Evolutionary conservation across 2,888 invertebrate species (phyloP), one percentile per base, ranked within the genome.

Genomic region (Drosophila nr. perissopoda): DNA sequence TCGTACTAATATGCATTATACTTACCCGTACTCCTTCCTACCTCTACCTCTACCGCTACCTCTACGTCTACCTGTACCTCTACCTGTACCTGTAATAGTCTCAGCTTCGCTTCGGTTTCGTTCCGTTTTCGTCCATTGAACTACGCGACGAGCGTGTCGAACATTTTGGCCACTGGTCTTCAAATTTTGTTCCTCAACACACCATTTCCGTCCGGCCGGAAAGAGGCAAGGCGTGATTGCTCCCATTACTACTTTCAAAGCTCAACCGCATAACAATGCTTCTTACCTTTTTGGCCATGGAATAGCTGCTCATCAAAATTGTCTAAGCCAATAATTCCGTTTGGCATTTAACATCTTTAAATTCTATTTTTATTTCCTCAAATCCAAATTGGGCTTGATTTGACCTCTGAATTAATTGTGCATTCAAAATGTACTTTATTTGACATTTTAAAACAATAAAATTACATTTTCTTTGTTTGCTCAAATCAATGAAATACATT

Each of bases 151-250:
- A 79, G 79, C 79, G 79, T 79, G 71, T 72, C 79, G 80, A 70
- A 71, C 53, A 60, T 79, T 79, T 75, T 79, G 76, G 78, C 79
- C 80, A 79, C 79, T 61, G 79, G 80, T 79, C 79, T 79, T 71
- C 75, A 42, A 61, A 38, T 8, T 52, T 33, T 31, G 49, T 25
- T 38, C 64, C 29, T 33, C 21, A 53, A 25, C 49, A 49, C 49
- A 51, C 29, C 16, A 51, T 51, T 51, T 25, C 1, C 10, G 6
- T 61, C 46, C 31, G 46, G 31, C 48, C 62, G 5, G 16, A 51
- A 11, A 29, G 29, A n/a, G 29, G 29, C 29, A 13, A n/a, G n/a
- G n/a, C 51, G 29, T 29, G n/a, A 51, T 51, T 51, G 29, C 29
- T 29, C 27, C 51, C 29, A 51, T 51, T 29, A 29, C 51, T 51